Evolutionary conservation across 2,888 invertebrate genomes (phyloP), one percentile per base, ranked within the genome.

Genomic region (Pristionchus exspectatus): DNA sequence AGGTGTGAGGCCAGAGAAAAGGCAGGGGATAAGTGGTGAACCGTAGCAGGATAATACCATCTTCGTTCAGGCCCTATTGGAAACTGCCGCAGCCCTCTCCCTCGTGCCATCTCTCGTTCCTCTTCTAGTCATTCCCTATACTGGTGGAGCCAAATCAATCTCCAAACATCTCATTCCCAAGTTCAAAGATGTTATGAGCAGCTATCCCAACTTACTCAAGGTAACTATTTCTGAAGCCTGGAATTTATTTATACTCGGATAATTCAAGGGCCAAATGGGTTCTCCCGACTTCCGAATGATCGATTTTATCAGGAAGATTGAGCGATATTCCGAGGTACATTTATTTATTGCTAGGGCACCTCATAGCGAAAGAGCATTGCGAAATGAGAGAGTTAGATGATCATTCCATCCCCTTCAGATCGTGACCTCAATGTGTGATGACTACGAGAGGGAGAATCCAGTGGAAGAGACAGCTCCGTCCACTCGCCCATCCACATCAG

Each of bases 241-340:
- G 44, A n/a, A 50, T 50, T 7, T 50, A 50, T 10, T 10, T 50
- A 7, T 9, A 50, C n/a, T 50, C 44, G 3, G 21, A 33, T 54
- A 30, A 33, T n/a, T 87, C 27, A 69, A 87, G 77, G 93, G 92
- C 18, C 93, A 94, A 21, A 90, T 93, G 89, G 93, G 92, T 21
- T 94, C 94, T 30, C 94, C 94, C 7, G 95, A 95, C 90, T 93
- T 94, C 90, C 91, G 93, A 24, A 91, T 95, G 90, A 92, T 94
- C 88, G 95, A 95, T 54, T 95, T 95, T 84, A 91, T 93, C 27
- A 87, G 92, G 27, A 92, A 93, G 90, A 90, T 94, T 66, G 92
- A 93, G 84, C 90, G 90, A 7, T 91, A 92, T 63, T 93, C 94
- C 30, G 92, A 94, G 89, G 94, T 94, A n/a, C 12, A 54, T 54